Base-by-base conservation (phyloP, 1,140 invertebrate species). In the Drosophila melanica region DNA sequence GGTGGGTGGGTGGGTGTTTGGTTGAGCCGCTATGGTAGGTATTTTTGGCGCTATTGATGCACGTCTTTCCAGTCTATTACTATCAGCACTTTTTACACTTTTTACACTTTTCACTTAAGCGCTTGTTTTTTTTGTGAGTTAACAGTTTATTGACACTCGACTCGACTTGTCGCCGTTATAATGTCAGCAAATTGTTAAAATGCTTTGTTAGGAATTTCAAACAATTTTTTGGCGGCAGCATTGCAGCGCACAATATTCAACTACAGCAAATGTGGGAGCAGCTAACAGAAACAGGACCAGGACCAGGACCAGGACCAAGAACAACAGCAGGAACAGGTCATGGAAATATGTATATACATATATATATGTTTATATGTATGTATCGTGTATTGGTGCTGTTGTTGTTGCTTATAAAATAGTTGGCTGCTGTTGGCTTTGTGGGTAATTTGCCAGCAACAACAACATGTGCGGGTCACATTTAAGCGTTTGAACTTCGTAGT, bases 161-260 rank as follows among this genome's bases (percentile, higher is more conserved):
- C 82, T 89, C 79, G 82, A 89, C 82, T 87, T 87, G 82, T 89
- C 82, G 84, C 84, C 79, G 79, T 89, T 86, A 89, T 87, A 87
- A 87, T 87, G 84, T 87, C 82, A 87, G 82, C 82, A 87, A 87
- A 89, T 87, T 87, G 84, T 89, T 87, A 89, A 87, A 87, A 89
- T 89, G 82, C 82, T 87, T 87, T 89, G 82, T 84, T 87, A 77
- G 76, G 82, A 87, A 87, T 89, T 87, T 87, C 84, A 82, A 89
- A 84, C 82, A 82, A 77, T 87, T 87, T 89, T 86, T 74, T 81
- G 57, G 58, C 58, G 58, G 42, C 66, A 51, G 72, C 59, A 45
- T 30, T 70, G 66, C 57, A 50, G 71, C 51, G 42, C 50, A 62
- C 51, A 47, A 64, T 41, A 50, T 50, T 16, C 42, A 44, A 16